Evolutionary conservation across 1,140 invertebrate genomes (phyloP), one percentile per base, ranked within the genome.

Genomic region (Lasioglossum albipes): DNA sequence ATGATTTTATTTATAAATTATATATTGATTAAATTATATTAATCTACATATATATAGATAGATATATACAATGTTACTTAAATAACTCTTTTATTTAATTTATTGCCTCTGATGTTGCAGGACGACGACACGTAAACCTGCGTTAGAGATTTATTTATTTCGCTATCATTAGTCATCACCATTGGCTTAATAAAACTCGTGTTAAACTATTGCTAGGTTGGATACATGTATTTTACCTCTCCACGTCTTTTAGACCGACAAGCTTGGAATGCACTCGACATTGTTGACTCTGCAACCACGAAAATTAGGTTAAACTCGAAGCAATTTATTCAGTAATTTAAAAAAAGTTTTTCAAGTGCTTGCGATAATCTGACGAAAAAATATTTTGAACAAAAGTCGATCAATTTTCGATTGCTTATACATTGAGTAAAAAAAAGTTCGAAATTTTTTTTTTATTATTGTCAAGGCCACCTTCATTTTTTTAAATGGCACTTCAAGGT

Each of bases 121-220:
- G 75, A 59, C 57, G 27, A 77, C 31, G 6, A 71, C 36, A 62
- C 52, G 36, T 27, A 78, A 2, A 71, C 71, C 45, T 31, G 62
- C 62, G 22, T 75, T 80, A 68, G 42, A 80, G 31, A 80, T 75
- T 84, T 80, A 82, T 84, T 87, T 82, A 81, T 87, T 76, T 83
- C 75, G 80, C 64, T 71, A n/a, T 86, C 54, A 74, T 77, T 76
- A 70, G 31, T 84, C 45, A 74, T 81, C 75, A 49, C n/a, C 77
- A 82, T 62, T 75, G 52, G 70, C 52, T 81, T 65, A 87, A 84
- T 85, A 87, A 88, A 87, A 77, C 16, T 13, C 27, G 69, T 64
- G 64, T 69, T 80, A 72, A 36, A 75, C 22, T 66, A 66, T 57
- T n/a, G 20, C 9, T 49, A 49, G 7, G 13, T 20, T 20, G 41